Evolutionary conservation across 2,113 vertebrate genomes (phyloP), one percentile per base, ranked within the genome.

Genomic region (Hipposideros armiger): DNA sequence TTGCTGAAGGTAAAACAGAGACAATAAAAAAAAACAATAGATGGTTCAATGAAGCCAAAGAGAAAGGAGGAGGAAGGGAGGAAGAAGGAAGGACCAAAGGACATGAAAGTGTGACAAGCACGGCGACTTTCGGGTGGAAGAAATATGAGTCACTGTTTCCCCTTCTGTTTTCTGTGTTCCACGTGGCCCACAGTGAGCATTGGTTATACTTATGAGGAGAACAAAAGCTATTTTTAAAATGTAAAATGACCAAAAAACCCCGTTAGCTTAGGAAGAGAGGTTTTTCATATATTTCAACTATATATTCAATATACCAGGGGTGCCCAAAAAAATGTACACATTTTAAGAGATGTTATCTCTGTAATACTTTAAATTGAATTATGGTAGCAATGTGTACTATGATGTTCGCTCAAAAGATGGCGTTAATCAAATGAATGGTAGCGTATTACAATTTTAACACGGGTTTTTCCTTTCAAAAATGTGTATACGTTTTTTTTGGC

Each of bases 261-360:
- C 73, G 1, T 92, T 40, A 69, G 11, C 69, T 92, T 60, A 47
- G 16, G 19, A 81, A 91, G 24, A 13, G 40, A 62, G 15, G 30
- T 40, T 74, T 96, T 93, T 89, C 45, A 64, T 54, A 20, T 4
- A 95, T 88, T 85, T 64, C 42, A 93, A 78, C n/a, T 54, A 54
- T 17, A 54, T 54, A 54, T 54, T 54, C 16, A 16, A 54, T 54
- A 54, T 54, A 54, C 47, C 13, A 11, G 47, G 47, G 47, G 47
- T 50, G 47, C 47, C 47, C 47, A 50, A 50, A 50, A 36, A 50
- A 50, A 50, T 50, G 47, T 50, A 50, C 13, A 50, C 47, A 50
- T 50, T 50, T 50, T 50, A 50, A 50, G 47, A 50, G 47, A 50
- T 11, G 13, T 50, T 50, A 50, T 50, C 47, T 50, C 10, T 50